Evolutionary conservation across 53 echinoderm and acorn worm genomes (phyloP).

Genomic region (Crossaster papposus): DNA sequence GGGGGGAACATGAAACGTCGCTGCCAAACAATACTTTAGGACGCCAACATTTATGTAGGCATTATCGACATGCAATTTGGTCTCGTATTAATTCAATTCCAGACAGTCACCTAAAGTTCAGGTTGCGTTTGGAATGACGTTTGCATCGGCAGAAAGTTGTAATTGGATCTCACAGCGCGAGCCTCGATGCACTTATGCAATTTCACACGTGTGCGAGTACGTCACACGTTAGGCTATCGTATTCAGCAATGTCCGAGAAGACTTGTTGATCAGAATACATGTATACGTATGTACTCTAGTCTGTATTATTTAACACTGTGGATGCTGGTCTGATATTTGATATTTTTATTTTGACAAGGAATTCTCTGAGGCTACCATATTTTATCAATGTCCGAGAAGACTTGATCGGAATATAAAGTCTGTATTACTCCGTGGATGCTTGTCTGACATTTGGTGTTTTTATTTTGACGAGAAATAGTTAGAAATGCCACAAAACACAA

Average conservation of each 20-base stretch:
- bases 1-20: too few species aligned
- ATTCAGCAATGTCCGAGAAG: background rate
- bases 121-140: background rate
- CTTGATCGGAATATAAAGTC: background rate
- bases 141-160: background rate
- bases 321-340: background rate
- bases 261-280: background rate
- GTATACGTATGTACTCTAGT: too few species aligned
- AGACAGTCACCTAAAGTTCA: background rate
- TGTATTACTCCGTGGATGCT: background rate
- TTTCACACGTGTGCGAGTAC: background rate
- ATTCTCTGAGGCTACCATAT: background rate
- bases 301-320: background rate
- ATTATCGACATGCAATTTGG: background rate
- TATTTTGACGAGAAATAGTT: constrained; percentile 1
- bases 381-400: background rate
- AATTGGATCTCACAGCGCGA: background rate
- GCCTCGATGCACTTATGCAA: background rate
- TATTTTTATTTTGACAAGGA: background rate
- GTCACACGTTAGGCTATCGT: background rate
- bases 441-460: background rate
- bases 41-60: background rate
- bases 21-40: background rate
- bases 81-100: background rate
- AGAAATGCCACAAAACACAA: background rate